Conservation (phyloP, 2,888 invertebrate species). For the Amphipoea lucens region DNA sequence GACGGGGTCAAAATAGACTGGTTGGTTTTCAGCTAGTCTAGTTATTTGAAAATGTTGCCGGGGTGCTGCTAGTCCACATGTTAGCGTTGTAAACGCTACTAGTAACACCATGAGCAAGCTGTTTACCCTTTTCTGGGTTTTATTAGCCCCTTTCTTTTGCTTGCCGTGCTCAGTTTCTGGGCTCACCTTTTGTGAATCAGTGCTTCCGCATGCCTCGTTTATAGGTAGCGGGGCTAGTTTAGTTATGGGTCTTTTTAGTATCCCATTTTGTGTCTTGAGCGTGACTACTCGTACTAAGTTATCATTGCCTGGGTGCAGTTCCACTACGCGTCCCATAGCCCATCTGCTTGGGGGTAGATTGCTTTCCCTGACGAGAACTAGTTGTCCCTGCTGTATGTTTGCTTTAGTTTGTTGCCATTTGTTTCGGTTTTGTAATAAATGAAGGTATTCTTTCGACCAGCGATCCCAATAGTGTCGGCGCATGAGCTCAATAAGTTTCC, state of each 20-base stretch:
- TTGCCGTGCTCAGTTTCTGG: background rate
- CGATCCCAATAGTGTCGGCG: too few species aligned
- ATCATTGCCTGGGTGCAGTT: too few species aligned
- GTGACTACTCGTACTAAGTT: background rate
- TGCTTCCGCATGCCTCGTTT: background rate
- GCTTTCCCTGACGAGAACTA: too few species aligned
- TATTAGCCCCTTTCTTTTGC: background rate
- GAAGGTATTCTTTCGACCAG: too few species aligned
- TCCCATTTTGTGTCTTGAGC: constrained; percentile 14
- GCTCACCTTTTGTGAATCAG: background rate
- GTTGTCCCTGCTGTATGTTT: too few species aligned
- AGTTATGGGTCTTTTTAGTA: constrained; percentile 13
- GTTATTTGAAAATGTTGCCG: constrained; percentile 9
- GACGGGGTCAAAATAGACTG: constrained; percentile 6
- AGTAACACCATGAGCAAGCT: background rate
- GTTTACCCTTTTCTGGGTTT: background rate
- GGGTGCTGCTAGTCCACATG: constrained; percentile 1
- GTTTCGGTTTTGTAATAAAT: too few species aligned
- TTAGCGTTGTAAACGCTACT: constrained; percentile 9
- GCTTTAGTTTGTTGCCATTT: too few species aligned
- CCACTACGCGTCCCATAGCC: too few species aligned
- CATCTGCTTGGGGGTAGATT: too few species aligned
- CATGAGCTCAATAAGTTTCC: too few species aligned
- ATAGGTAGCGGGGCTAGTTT: constrained; percentile 13
- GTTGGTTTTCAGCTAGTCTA: background rate